These are phyloP conservation scores for Acleris laterana DNA, from an alignment of 2,888 invertebrate species.

Conservation along the genomic window DNA sequence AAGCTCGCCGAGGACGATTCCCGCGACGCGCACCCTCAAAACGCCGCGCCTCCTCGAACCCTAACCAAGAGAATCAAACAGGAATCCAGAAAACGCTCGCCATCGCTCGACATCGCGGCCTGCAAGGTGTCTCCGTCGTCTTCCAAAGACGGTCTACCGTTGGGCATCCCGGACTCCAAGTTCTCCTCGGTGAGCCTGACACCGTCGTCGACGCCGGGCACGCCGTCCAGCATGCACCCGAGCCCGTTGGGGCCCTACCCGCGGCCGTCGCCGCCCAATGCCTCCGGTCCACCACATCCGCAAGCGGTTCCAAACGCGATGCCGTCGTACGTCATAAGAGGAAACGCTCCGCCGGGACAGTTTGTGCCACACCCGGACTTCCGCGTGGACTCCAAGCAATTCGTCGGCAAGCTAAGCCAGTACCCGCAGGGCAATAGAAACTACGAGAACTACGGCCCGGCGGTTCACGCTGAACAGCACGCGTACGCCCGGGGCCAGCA, in stretches of 20 bases:
- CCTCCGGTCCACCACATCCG: constrained; percentile 83
- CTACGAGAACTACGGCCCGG: constrained; percentile 68
- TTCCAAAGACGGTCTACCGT: constrained; percentile 79
- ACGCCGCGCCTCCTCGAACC: constrained; percentile 80
- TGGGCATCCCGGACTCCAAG: constrained; percentile 82
- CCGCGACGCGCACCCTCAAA: constrained; percentile 88
- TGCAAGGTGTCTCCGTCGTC: constrained; percentile 83
- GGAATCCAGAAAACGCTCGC: constrained; percentile 84
- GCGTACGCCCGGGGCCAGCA: constrained; percentile 75
- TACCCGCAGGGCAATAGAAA: constrained; percentile 75
- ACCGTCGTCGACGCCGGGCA: constrained; percentile 86
- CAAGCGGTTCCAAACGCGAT: constrained; percentile 85
- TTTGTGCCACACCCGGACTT: constrained; percentile 82
- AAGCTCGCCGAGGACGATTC: constrained; percentile 91
- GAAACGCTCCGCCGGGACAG: constrained; percentile 77
- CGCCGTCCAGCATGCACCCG: constrained; percentile 86
- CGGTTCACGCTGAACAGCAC: constrained; percentile 74
- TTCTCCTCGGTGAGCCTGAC: constrained; percentile 86
- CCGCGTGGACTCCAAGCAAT: constrained; percentile 78
- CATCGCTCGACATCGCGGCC: constrained; percentile 74
- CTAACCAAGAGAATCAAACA: constrained; percentile 81
- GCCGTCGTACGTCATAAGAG: constrained; percentile 84
- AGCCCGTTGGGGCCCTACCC: constrained; percentile 88
- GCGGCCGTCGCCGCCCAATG: constrained; percentile 88
- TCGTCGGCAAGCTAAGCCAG: constrained; percentile 74